Evolutionary conservation across 2,888 invertebrate species (phyloP).

Genomic region (Cryptus viduatorius): DNA sequence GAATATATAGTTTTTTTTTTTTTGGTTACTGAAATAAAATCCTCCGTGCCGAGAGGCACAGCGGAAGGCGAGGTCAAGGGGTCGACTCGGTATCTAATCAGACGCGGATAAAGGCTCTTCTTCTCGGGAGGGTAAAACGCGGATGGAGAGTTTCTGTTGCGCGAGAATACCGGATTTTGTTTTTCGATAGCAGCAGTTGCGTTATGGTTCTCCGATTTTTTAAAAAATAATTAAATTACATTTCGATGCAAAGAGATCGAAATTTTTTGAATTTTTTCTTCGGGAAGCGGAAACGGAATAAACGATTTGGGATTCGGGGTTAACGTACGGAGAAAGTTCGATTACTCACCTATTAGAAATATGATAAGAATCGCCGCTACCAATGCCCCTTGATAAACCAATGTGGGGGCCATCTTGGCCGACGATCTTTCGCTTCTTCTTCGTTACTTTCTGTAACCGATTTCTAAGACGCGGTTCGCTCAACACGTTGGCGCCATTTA

Average conservation of each 20-base stretch:
- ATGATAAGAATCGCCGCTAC: conserved; percentile 70
- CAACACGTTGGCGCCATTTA: conserved; percentile 73
- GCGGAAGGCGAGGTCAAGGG: conserved; percentile 80
- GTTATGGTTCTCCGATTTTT: not conserved
- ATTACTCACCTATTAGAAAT: conserved; percentile 72
- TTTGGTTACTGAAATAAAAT: conserved; percentile 73
- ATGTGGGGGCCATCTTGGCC: conserved; percentile 69
- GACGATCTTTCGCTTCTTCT: conserved; percentile 59
- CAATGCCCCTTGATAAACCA: conserved; percentile 65
- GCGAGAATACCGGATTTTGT: conserved; percentile 69
- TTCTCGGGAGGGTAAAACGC: conserved; percentile 76
- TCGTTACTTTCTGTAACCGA: conserved; percentile 37
- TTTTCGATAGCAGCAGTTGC: conserved; percentile 14
- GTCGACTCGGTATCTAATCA: conserved; percentile 82
- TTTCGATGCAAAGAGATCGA: not conserved
- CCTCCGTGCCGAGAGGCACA: conserved; percentile 70
- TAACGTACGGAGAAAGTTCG: conserved; percentile 31
- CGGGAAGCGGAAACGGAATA: not conserved
- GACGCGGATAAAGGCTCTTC: conserved; percentile 77
- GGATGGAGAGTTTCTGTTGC: conserved; percentile 76
- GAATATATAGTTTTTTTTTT: conserved; percentile 74
- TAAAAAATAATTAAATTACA: not conserved
- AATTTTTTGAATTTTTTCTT: not conserved
- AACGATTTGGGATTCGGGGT: not conserved
- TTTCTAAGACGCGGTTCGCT: conserved; percentile 45